phyloP scores from a whole-genome alignment of 1,140 invertebrate genomes.

The Grapholita molesta region DNA sequence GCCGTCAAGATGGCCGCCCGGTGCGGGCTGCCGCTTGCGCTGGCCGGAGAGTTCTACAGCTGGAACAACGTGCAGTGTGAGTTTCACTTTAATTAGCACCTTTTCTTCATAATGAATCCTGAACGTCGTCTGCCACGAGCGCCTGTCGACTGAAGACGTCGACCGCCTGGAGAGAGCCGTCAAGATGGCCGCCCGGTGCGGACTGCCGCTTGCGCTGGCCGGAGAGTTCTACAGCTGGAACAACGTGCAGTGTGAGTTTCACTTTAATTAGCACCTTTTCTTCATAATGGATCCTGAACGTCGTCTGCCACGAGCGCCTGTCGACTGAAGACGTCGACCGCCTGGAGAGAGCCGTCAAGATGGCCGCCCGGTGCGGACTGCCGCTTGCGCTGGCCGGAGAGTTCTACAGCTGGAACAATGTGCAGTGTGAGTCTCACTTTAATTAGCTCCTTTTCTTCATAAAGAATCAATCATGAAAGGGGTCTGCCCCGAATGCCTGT shows the following conservation, averaged over 20 bases:
- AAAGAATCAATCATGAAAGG: constrained; percentile 45
- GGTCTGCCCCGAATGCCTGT: constrained; percentile 37
- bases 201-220: constrained; percentile 43
- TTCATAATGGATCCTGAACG: constrained; percentile 35
- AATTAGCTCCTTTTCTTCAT: background rate
- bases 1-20: constrained; percentile 38
- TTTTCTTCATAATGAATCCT: constrained; percentile 23
- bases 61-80: constrained; percentile 39
- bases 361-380: constrained; percentile 34
- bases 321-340: constrained; percentile 32
- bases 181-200: constrained; percentile 32
- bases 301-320: constrained; percentile 41
- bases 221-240: constrained; percentile 56
- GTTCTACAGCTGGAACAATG: constrained; percentile 50
- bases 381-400: constrained; percentile 57
- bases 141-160: constrained; percentile 37
- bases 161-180: constrained; percentile 35
- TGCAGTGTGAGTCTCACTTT: constrained; percentile 38
- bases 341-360: constrained; percentile 37
- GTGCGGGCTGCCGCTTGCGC: constrained; percentile 38
- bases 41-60: constrained; percentile 53
- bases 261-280: background rate
- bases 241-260: constrained; percentile 50
- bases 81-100: background rate
- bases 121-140: constrained; percentile 46